phyloP scores from a whole-genome alignment of 2,888 invertebrate species.

The Apodemia zela region DNA sequence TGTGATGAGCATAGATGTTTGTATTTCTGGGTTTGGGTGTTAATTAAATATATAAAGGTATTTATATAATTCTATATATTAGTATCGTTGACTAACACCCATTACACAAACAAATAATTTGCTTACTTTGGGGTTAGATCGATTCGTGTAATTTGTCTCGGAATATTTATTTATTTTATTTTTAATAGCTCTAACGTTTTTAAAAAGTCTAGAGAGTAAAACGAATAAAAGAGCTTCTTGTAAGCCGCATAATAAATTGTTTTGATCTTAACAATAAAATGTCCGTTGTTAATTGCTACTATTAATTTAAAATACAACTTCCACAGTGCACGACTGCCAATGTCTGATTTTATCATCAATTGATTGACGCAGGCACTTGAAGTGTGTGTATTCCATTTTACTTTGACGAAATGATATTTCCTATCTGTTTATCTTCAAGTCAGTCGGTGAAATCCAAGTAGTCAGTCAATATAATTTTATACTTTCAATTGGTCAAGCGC shows the following conservation, averaged over 20 bases:
- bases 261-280: slow-evolving; percentile 19
- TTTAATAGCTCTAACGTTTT: neutral
- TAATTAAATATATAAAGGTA: no score
- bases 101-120: no score
- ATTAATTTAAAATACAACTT: slow-evolving; percentile 33
- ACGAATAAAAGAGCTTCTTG: neutral
- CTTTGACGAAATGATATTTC: slow-evolving; percentile 35
- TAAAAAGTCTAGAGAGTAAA: neutral
- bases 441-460: neutral
- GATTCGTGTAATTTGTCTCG: no score
- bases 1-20: no score
- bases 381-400: slow-evolving; percentile 11
- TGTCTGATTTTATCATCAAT: slow-evolving; percentile 50
- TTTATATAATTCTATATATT: no score
- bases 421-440: slow-evolving; percentile 1
- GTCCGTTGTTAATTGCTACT: slow-evolving; percentile 33
- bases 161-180: no score
- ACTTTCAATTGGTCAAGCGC: neutral
- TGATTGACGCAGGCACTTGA: slow-evolving; percentile 40
- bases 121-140: no score
- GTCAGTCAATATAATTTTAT: neutral
- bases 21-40: no score
- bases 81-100: no score
- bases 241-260: slow-evolving; percentile 7
- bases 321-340: slow-evolving; percentile 42